Evolutionary conservation across 2,888 invertebrate species (phyloP).

Genomic region (Malthinus seriepunctatus): DNA sequence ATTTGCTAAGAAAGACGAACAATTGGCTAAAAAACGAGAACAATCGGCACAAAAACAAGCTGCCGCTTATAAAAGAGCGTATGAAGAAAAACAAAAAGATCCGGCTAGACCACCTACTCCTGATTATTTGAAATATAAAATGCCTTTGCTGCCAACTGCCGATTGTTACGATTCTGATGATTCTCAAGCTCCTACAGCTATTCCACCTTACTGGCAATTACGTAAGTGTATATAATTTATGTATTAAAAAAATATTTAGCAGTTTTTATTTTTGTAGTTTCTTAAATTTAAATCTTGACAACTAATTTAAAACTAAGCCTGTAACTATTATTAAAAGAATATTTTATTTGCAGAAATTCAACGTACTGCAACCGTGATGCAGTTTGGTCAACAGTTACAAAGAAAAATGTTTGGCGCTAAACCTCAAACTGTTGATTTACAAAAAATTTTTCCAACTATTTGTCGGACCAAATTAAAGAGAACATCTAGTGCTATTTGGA

Average conservation of each 20-base stretch:
- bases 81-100: slow-evolving; percentile 46
- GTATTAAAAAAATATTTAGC: no score
- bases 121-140: slow-evolving; percentile 32
- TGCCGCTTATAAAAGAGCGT: slow-evolving; percentile 55
- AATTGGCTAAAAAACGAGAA: slow-evolving; percentile 53
- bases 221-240: slow-evolving; percentile 45
- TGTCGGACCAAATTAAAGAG: slow-evolving; percentile 67
- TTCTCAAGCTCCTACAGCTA: slow-evolving; percentile 42
- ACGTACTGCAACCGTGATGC: no score
- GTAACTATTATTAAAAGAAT: no score
- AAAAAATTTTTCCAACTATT: slow-evolving; percentile 69
- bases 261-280: no score
- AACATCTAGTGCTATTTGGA: slow-evolving; percentile 77
- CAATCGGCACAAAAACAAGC: slow-evolving; percentile 57
- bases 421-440: slow-evolving; percentile 66
- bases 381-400: no score
- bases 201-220: slow-evolving; percentile 54
- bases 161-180: slow-evolving; percentile 63
- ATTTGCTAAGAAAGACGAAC: slow-evolving; percentile 50
- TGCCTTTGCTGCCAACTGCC: slow-evolving; percentile 58
- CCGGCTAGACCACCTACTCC: no score
- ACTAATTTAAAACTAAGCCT: no score
- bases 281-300: no score
- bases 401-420: slow-evolving; percentile 65
- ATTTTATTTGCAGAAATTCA: no score